A percentile compares a stretch with the other conserved stretches of the same genome.
Evolutionary conservation across 2,797 vertebrate species (phyloP).

Genomic region (Cyclura pinguis): DNA sequence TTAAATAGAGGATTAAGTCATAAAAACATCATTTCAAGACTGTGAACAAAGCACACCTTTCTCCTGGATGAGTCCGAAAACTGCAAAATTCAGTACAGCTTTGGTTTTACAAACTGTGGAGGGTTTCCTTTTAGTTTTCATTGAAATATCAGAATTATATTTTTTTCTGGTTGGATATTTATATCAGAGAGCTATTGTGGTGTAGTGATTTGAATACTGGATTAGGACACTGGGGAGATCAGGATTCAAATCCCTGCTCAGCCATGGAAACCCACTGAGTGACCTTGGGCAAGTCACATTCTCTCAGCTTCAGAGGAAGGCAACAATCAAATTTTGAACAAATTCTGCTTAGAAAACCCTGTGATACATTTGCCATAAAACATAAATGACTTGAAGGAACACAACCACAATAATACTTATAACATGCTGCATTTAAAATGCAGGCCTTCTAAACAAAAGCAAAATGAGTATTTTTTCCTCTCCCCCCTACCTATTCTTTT

Average conservation of each 20-base stretch:
- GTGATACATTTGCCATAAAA: background rate
- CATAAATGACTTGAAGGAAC: background rate
- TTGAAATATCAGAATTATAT: constrained; percentile 57
- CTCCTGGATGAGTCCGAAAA: constrained; percentile 6
- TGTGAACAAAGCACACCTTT: constrained; percentile 3
- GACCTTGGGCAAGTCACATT: background rate
- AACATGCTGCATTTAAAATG: too few relatives aligned
- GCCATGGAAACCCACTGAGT: background rate
- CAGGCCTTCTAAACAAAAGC: constrained; percentile 45
- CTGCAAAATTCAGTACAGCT: constrained; percentile 25
- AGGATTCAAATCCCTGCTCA: background rate
- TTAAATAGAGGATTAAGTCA: background rate
- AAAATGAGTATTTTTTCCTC: background rate
- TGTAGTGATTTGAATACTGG: background rate
- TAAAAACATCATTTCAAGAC: constrained; percentile 17
- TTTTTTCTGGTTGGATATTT: constrained; percentile 68
- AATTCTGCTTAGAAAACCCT: background rate
- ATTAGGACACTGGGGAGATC: background rate
- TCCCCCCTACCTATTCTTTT: background rate
- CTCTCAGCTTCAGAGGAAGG: background rate
- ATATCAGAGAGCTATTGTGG: constrained; percentile 8
- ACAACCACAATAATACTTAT: background rate
- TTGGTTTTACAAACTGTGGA: constrained; percentile 57
- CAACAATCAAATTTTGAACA: too few relatives aligned
- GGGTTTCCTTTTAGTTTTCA: constrained; percentile 57